Conservation (phyloP, 2,797 vertebrate species). For the Arctocebus calabarensis region DNA sequence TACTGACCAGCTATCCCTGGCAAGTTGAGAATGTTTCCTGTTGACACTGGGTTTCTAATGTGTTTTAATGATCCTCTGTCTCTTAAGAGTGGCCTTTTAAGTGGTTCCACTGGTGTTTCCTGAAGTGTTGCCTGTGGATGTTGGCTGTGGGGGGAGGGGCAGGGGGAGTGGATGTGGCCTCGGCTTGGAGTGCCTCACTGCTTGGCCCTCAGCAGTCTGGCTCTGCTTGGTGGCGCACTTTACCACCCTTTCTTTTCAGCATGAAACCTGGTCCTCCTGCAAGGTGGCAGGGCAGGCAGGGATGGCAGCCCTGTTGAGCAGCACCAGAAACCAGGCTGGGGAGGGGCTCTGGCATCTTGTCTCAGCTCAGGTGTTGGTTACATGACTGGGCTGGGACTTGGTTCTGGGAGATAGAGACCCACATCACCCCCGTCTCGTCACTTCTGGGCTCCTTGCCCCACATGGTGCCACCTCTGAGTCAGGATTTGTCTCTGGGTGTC, state of each 20-base stretch:
- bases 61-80: neutral
- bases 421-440: fast-evolving
- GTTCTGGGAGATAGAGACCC: neutral
- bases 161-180: neutral
- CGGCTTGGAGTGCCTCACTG: too few species aligned
- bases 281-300: too few species aligned
- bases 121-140: neutral
- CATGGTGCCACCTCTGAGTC: neutral
- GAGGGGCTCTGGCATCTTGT: too few species aligned
- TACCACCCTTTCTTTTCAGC: too few species aligned
- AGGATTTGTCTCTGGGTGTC: too few species aligned
- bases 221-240: too few species aligned
- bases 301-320: too few species aligned
- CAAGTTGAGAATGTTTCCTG: fast-evolving
- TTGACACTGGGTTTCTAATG: neutral
- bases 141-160: neutral
- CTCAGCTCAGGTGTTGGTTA: too few species aligned
- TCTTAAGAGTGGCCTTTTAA: fast-evolving
- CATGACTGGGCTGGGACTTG: neutral
- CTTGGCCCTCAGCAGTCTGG: neutral
- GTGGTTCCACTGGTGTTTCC: fast-evolving
- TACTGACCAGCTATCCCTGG: fast-evolving
- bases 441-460: neutral
- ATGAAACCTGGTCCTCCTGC: too few species aligned
- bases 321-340: too few species aligned